Evolutionary conservation across 2,888 invertebrate genomes (phyloP).

Genomic region (Napeogenes sylphis): DNA sequence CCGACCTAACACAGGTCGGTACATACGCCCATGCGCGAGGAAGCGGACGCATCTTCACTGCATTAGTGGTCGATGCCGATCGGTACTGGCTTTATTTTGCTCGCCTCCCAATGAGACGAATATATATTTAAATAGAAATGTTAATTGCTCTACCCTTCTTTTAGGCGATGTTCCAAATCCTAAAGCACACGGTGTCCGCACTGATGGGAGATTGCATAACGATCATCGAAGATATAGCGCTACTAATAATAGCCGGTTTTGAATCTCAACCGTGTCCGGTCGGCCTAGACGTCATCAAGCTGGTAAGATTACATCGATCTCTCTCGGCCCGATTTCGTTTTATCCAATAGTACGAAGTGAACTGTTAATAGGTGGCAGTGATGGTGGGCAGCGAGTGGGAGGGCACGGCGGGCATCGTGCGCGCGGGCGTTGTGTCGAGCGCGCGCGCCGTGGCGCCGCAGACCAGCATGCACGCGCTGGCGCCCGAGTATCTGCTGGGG

Average conservation of each 20-base stretch:
- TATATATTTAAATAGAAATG: too few relatives aligned
- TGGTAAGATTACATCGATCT: slow-evolving; percentile 68
- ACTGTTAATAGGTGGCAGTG: slow-evolving; percentile 36
- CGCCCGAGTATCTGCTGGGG: slow-evolving; percentile 57
- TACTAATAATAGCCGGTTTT: slow-evolving; percentile 82
- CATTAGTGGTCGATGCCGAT: too few relatives aligned
- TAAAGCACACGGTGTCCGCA: slow-evolving; percentile 85
- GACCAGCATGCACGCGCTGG: slow-evolving; percentile 47
- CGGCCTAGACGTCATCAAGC: slow-evolving; percentile 85
- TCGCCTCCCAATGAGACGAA: background rate
- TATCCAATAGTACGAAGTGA: too few relatives aligned
- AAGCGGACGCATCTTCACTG: too few relatives aligned
- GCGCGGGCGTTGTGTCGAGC: slow-evolving; percentile 43
- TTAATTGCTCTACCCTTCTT: slow-evolving; percentile 19
- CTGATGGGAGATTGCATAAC: slow-evolving; percentile 84
- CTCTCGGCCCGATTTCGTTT: too few relatives aligned
- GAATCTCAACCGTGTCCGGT: slow-evolving; percentile 82
- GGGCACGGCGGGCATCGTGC: slow-evolving; percentile 47
- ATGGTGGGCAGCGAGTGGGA: slow-evolving; percentile 58
- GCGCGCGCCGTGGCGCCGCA: slow-evolving; percentile 43
- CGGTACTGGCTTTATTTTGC: background rate
- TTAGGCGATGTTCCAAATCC: slow-evolving; percentile 84
- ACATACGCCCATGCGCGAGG: background rate
- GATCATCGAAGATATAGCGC: slow-evolving; percentile 81
- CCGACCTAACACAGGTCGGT: slow-evolving; percentile 49